Percentiles rank a stretch among this genome's conserved stretches.
Conservation (phyloP, 2,797 vertebrate species). For the Megalops cyprinoides region DNA sequence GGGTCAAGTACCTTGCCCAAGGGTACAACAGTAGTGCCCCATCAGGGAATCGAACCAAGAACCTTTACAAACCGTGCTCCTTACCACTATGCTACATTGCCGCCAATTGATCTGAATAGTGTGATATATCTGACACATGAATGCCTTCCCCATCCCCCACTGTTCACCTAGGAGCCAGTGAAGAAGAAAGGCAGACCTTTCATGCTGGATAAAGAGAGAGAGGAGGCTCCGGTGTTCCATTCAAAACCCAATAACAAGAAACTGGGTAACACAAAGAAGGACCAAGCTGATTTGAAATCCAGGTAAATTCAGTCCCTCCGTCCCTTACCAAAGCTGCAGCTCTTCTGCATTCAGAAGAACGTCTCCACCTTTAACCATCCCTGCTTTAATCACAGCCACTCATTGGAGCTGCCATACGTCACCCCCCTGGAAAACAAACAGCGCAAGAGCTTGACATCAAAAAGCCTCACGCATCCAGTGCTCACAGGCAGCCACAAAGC, state of each 20-base stretch:
- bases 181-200: constrained; percentile 88
- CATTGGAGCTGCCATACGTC: constrained; percentile 87
- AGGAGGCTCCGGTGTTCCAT: constrained; percentile 79
- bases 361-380: neutral
- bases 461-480: constrained; percentile 74
- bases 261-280: constrained; percentile 80
- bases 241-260: constrained; percentile 89
- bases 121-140: too few species aligned
- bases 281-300: constrained; percentile 82
- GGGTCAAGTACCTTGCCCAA: too few species aligned
- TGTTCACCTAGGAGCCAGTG: constrained; percentile 81
- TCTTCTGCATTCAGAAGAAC: neutral
- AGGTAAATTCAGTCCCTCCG: constrained; percentile 71
- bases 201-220: constrained; percentile 74
- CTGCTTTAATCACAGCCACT: constrained; percentile 71
- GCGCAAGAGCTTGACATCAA: constrained; percentile 85
- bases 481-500: constrained; percentile 78
- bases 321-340: neutral
- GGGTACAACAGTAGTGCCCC: too few species aligned
- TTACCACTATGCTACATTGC: too few species aligned
- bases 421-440: constrained; percentile 90
- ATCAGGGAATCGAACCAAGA: too few species aligned
- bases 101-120: too few species aligned
- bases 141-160: neutral
- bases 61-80: too few species aligned